A percentile compares a stretch with the other conserved stretches of the same genome.
phyloP scores from a whole-genome alignment of 37 sponge, comb jelly and placozoan genomes.

The Geodia barretti region DNA sequence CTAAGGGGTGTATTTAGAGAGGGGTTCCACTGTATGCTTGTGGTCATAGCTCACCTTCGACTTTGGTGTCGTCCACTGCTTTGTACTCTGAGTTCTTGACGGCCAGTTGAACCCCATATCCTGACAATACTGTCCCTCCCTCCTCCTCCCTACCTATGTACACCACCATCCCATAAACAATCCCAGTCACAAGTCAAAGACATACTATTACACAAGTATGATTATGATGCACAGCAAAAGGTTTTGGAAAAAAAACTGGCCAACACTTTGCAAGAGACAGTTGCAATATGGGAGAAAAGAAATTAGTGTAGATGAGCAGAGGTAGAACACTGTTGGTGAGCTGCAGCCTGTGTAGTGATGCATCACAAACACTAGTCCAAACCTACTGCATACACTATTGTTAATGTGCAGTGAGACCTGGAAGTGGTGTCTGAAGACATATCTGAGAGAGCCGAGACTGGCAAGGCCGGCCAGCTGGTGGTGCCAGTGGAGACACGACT shows the following conservation, averaged over 20 bases:
- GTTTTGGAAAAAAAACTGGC: too few species aligned
- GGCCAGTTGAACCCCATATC: conserved; percentile 93
- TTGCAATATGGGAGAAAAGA: too few species aligned
- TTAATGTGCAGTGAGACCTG: conserved; percentile 17
- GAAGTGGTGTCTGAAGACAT: conserved; percentile 73
- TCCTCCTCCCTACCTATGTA: background rate
- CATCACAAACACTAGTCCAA: background rate
- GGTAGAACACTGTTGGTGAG: too few species aligned
- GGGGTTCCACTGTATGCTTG: too few species aligned
- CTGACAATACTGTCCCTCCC: conserved; percentile 65
- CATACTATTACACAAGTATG: background rate
- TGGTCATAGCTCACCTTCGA: conserved; percentile 35
- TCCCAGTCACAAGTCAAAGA: background rate
- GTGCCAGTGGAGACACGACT: conserved; percentile 49
- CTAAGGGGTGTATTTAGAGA: background rate
- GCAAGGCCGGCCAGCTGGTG: conserved; percentile 35
- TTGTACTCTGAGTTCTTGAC: conserved; percentile 98
- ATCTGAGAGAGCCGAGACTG: conserved; percentile 32
- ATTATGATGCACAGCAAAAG: too few species aligned
- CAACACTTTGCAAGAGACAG: too few species aligned
- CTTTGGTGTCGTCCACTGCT: conserved; percentile 88
- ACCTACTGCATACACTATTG: conserved; percentile 1
- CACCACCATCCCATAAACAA: background rate
- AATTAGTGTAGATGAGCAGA: too few species aligned
- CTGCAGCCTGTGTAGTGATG: background rate